These are phyloP conservation scores for Apomyelois bistriatella DNA, from an alignment of 2,888 invertebrate genomes.

Conservation along the genomic window DNA sequence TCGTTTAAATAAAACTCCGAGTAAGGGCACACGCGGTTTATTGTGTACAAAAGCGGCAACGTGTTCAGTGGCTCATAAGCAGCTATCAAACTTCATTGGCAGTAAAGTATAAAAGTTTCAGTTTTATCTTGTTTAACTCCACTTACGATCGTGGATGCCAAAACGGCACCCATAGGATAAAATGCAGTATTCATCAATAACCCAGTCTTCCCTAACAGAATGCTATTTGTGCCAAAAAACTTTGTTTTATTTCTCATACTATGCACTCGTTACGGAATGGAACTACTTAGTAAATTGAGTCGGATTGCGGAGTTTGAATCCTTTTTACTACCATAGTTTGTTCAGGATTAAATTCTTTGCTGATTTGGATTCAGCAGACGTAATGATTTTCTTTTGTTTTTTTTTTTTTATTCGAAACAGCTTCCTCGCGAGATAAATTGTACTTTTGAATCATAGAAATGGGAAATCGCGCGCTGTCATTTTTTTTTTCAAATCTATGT, in stretches of 20 bases:
- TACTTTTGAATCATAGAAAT: no score
- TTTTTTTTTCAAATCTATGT: no score
- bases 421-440: no score
- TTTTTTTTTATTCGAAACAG: neutral
- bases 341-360: slow-evolving; percentile 20
- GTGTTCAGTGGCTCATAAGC: no score
- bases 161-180: neutral
- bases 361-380: slow-evolving; percentile 13
- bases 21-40: no score
- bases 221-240: slow-evolving; percentile 48
- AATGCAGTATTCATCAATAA: slow-evolving; percentile 13
- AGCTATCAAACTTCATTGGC: no score
- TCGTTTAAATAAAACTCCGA: no score
- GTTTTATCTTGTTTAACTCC: no score
- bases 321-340: slow-evolving; percentile 29
- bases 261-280: slow-evolving; percentile 51
- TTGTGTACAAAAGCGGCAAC: no score
- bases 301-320: slow-evolving; percentile 34
- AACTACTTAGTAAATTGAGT: slow-evolving; percentile 54
- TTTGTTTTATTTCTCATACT: slow-evolving; percentile 35
- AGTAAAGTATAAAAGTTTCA: no score
- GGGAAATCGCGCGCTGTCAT: no score
- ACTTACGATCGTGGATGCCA: neutral
- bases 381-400: neutral
- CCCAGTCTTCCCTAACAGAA: slow-evolving; percentile 21